Conservation (phyloP, 2,888 invertebrate genomes). For the Sisyra nigra region DNA sequence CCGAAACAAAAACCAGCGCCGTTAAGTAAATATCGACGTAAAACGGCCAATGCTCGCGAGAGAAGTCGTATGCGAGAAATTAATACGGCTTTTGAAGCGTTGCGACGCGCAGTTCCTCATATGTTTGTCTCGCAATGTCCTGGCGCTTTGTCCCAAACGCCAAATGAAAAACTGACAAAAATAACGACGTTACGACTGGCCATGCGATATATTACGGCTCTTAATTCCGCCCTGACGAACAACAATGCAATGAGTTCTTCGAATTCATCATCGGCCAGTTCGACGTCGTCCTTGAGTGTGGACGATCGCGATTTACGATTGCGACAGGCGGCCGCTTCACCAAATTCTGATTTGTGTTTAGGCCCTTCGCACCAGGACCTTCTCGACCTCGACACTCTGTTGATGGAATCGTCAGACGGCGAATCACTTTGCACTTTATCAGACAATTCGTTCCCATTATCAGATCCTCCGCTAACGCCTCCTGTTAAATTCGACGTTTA, state of each 20-base stretch:
- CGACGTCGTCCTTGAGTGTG: constrained; percentile 5
- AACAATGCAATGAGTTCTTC: constrained; percentile 5
- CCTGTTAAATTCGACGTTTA: too few relatives aligned
- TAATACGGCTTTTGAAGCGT: constrained; percentile 46
- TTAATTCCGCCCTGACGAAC: constrained; percentile 22
- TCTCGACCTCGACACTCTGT: constrained; percentile 15
- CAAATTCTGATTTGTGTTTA: background rate
- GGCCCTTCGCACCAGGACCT: background rate
- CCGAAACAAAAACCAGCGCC: constrained; percentile 31
- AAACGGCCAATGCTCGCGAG: constrained; percentile 52
- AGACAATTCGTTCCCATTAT: constrained; percentile 14
- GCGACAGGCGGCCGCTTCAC: constrained; percentile 2
- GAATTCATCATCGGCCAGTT: constrained; percentile 4
- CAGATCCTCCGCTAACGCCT: constrained; percentile 23
- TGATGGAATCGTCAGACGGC: constrained; percentile 22
- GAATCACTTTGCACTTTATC: constrained; percentile 21
- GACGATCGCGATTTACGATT: too few relatives aligned
- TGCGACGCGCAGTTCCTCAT: constrained; percentile 39
- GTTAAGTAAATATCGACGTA: constrained; percentile 48
- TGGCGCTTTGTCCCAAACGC: constrained; percentile 4
- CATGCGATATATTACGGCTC: constrained; percentile 45
- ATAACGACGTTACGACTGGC: constrained; percentile 48
- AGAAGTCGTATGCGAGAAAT: constrained; percentile 50
- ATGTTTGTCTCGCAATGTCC: constrained; percentile 8
- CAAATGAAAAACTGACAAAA: constrained; percentile 44